Conservation (phyloP, 2,888 invertebrate genomes). For the Drosophila nr. medialis region DNA sequence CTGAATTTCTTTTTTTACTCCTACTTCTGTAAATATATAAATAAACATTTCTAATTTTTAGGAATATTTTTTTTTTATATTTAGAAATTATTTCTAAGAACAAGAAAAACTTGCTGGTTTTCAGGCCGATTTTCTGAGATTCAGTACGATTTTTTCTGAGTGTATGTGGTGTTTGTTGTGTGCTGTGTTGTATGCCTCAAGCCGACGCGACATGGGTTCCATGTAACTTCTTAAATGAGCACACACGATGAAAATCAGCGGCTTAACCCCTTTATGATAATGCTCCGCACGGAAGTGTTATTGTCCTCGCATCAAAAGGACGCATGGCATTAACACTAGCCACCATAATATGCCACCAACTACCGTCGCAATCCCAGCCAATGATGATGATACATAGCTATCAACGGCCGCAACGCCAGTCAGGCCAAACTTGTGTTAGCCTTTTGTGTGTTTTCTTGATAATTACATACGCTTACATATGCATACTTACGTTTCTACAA, state of each 20-base stretch:
- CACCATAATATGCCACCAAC: conserved; percentile 55
- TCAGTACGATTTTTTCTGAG: background rate
- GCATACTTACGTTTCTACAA: background rate
- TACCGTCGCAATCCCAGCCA: conserved; percentile 64
- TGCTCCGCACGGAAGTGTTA: conserved; percentile 80
- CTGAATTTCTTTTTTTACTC: background rate
- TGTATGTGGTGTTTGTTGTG: background rate
- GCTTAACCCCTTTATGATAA: conserved; percentile 83
- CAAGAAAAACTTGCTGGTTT: background rate
- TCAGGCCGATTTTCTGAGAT: background rate
- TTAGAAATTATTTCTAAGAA: background rate
- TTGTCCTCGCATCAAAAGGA: conserved; percentile 82
- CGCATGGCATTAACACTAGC: conserved; percentile 70
- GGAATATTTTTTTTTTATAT: background rate
- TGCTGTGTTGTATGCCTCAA: conserved; percentile 20
- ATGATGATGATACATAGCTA: conserved; percentile 71
- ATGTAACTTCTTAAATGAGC: conserved; percentile 78
- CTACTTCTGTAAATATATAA: no score
- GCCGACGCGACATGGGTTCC: conserved; percentile 21
- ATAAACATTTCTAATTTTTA: background rate
- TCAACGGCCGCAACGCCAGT: conserved; percentile 35
- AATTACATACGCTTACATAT: conserved; percentile 27
- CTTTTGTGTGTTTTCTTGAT: conserved; percentile 39
- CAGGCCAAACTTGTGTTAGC: conserved; percentile 29
- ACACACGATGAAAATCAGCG: conserved; percentile 79